These are phyloP conservation scores for Bedellia somnulentella DNA, from an alignment of 2,888 invertebrate species.

Conservation along the genomic window DNA sequence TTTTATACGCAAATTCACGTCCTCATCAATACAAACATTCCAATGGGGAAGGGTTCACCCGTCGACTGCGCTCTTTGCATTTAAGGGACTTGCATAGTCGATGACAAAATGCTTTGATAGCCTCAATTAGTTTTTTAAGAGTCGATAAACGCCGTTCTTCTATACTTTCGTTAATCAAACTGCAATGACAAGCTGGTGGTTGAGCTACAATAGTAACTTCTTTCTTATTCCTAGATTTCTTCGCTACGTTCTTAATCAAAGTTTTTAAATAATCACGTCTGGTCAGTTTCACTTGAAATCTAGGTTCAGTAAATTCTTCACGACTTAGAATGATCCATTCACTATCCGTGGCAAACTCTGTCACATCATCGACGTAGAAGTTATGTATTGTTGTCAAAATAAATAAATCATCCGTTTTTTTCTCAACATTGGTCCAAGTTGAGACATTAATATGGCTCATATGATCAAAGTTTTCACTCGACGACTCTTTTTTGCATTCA, in stretches of 20 bases:
- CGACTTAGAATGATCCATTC: slow-evolving; percentile 39
- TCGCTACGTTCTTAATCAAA: slow-evolving; percentile 25
- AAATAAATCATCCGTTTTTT: slow-evolving; percentile 21
- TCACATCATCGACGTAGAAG: slow-evolving; percentile 29
- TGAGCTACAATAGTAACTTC: slow-evolving; percentile 22
- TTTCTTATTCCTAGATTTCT: slow-evolving; percentile 17
- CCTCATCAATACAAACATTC: too few species aligned
- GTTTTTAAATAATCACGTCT: slow-evolving; percentile 23
- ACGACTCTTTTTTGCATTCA: slow-evolving; percentile 12
- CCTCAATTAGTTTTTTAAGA: too few species aligned
- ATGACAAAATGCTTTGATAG: too few species aligned
- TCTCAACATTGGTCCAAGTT: background rate
- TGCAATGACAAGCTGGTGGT: slow-evolving; percentile 41
- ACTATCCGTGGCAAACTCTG: slow-evolving; percentile 35
- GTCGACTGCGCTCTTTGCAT: too few species aligned
- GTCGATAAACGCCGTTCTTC: too few species aligned
- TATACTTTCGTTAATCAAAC: too few species aligned
- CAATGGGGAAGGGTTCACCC: too few species aligned
- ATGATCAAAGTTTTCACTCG: too few species aligned
- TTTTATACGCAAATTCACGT: too few species aligned
- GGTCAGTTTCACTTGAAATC: slow-evolving; percentile 27
- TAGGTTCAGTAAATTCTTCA: slow-evolving; percentile 31
- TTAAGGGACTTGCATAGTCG: too few species aligned
- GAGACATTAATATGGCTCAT: too few species aligned
- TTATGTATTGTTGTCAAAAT: slow-evolving; percentile 41